Conservation (phyloP, 2,113 vertebrate genomes). For the Hystrix brachyura region DNA sequence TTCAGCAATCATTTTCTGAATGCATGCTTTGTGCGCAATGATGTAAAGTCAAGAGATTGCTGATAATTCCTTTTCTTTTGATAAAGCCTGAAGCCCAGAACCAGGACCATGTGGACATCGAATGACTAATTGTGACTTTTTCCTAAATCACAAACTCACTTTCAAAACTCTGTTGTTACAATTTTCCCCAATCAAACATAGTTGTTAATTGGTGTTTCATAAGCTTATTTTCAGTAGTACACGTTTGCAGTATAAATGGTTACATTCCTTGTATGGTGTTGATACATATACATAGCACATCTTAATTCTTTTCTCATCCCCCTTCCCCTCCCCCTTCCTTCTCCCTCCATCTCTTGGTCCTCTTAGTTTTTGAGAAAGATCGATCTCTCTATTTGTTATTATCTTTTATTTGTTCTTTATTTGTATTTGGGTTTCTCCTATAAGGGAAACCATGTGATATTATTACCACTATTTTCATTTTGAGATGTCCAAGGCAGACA, state of each 20-base stretch:
- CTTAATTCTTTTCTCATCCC: neutral
- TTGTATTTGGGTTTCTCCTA: neutral
- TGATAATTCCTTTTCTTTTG: neutral
- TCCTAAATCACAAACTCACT: neutral
- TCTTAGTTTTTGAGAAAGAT: neutral
- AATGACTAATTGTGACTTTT: neutral
- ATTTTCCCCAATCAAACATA: too few species aligned
- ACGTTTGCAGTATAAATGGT: neutral
- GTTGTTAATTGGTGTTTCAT: neutral
- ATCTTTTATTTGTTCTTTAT: neutral
- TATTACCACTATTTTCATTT: neutral
- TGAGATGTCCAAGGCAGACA: neutral
- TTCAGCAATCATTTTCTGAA: neutral
- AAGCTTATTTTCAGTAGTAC: neutral
- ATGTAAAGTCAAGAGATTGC: neutral
- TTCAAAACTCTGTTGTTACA: neutral
- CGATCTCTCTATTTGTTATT: neutral
- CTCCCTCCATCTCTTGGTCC: neutral
- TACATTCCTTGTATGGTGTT: neutral
- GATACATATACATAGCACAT: neutral
- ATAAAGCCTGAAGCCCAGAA: neutral
- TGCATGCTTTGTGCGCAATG: neutral
- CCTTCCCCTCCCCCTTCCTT: neutral
- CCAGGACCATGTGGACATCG: neutral
- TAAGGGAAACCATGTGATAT: neutral